Base-by-base conservation (phyloP, 1,140 invertebrate genomes). In the Portunus trituberculatus region DNA sequence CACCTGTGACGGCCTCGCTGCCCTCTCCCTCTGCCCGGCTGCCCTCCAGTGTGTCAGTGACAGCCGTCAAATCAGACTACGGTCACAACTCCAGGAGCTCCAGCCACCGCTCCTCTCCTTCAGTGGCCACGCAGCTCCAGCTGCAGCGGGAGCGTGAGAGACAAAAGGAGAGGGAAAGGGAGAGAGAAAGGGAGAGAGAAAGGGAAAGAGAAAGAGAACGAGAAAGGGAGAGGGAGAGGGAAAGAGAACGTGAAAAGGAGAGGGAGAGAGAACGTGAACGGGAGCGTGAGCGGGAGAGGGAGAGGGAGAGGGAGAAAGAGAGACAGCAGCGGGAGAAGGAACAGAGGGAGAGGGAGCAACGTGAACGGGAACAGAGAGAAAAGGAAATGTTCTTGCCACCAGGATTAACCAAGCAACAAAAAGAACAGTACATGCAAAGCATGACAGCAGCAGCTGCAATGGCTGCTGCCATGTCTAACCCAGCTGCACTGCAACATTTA, bases 401-500 rank as follows among this genome's bases (percentile, higher is more conserved):
- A 90, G 96, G 96, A 89, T 93, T 96, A 52, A 96, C 94, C n/a
- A 96, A 96, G 87, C 96, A 96, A 87, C 96, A 96, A 89, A 96
- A 96, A 86, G 96, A 96, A 93, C 96, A 96, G 94, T 96, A 96
- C 95, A 93, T 96, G 95, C 95, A 95, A 46, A 96, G 95, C 91
- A 96, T 96, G 96, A 96, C 93, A 92, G 95, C 96, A n/a, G 96
- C 96, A 39, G 93, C 96, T 28, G 98, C 98, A 29, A 98, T 98
- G 14, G 98, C 98, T 82, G 98, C 98, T 97, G 98, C 98, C 96
- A 98, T 98, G 0, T 97, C 97, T 29, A 96, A 96, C 96, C 97
- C 95, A 96, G 96, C 95, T 91, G 95, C 96, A 12, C 92, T 96
- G 29, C 96, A 96, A 87, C 96, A 96, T 39, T 97, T 97, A 90